phyloP scores from a whole-genome alignment of 2,888 invertebrate species.

The Sarcophaga rosellei region DNA sequence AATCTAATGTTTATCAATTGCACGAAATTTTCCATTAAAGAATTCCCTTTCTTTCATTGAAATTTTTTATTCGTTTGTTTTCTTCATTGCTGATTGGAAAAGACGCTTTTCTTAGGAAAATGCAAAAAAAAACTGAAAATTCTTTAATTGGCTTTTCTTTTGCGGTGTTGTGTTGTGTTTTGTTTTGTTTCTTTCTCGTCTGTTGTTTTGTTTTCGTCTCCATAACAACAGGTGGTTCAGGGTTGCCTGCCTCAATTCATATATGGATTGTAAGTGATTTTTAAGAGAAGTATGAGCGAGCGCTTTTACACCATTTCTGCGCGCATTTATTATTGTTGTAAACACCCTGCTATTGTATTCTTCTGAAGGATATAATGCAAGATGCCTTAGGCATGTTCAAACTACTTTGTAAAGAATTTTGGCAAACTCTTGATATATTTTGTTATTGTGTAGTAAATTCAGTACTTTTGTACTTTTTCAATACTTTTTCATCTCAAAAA shows the following conservation, averaged over 20 bases:
- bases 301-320: background rate
- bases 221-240: conserved; percentile 63
- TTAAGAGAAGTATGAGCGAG: background rate
- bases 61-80: conserved; percentile 33
- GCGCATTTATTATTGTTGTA: too few species aligned
- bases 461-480: too few species aligned
- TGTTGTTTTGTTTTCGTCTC: conserved; percentile 64
- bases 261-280: background rate
- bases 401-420: too few species aligned
- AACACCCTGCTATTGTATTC: too few species aligned
- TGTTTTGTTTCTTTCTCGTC: conserved; percentile 56
- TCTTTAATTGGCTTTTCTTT: conserved; percentile 53
- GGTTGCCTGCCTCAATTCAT: conserved; percentile 2
- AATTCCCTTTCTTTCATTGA: conserved; percentile 42
- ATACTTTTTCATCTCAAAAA: too few species aligned
- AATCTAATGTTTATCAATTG: conserved; percentile 39
- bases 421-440: too few species aligned
- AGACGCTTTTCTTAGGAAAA: conserved; percentile 30
- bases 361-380: too few species aligned
- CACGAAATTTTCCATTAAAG: conserved; percentile 42
- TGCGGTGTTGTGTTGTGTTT: conserved; percentile 55
- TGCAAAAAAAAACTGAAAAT: conserved; percentile 41
- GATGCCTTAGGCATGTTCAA: too few species aligned
- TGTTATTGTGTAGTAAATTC: too few species aligned
- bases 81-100: conserved; percentile 41